These are phyloP conservation scores for Folsomia candida DNA, from an alignment of 2,888 invertebrate species.

Conservation along the genomic window DNA sequence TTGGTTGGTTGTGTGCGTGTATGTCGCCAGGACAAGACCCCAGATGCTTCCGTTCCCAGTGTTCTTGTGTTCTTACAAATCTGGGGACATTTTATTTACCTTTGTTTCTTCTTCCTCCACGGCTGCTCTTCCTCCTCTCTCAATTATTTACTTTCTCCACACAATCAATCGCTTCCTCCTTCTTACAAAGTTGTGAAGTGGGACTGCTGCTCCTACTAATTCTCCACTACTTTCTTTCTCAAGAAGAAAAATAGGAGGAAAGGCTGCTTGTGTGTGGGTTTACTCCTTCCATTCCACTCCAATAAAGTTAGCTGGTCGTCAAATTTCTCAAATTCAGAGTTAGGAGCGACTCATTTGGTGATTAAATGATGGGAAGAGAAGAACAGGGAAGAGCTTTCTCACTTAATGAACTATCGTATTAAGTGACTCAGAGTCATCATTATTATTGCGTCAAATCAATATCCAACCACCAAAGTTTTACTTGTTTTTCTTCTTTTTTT, in stretches of 20 bases:
- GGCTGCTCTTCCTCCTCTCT: neutral
- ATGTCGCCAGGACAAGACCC: constrained; percentile 1
- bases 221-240: neutral
- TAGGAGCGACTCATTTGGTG: neutral
- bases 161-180: neutral
- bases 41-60: constrained; percentile 18
- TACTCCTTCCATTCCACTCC: neutral
- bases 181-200: neutral
- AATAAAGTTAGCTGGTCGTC: neutral
- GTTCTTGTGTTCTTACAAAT: neutral
- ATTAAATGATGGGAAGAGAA: constrained; percentile 13
- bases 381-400: constrained; percentile 13
- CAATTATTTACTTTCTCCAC: neutral
- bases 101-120: neutral
- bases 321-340: neutral
- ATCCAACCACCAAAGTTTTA: constrained; percentile 1
- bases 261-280: neutral
- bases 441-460: constrained; percentile 12
- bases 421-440: neutral
- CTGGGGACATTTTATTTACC: neutral
- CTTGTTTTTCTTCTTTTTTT: neutral
- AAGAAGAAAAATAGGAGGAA: neutral
- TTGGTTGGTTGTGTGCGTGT: no score
- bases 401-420: constrained; percentile 11
- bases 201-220: neutral